phyloP scores from a whole-genome alignment of 2,113 vertebrate species.

The Rhizomys pruinosus region DNA sequence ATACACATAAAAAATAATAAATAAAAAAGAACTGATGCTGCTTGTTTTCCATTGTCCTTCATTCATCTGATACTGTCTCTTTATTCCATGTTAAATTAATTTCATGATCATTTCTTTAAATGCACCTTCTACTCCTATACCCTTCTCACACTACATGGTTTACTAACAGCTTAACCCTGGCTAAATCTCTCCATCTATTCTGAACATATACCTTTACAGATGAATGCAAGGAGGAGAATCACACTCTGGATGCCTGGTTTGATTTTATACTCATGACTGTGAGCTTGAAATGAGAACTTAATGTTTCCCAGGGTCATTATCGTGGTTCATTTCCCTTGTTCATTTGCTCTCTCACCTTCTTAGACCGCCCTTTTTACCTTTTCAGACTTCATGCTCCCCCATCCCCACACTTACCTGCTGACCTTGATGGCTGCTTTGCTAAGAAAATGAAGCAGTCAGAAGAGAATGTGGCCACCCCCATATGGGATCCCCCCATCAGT shows the following conservation, averaged over 20 bases:
- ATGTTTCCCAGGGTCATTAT: background rate
- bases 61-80: background rate
- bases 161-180: background rate
- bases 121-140: background rate
- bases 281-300: constrained; percentile 28
- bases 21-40: background rate
- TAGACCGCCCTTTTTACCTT: background rate
- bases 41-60: background rate
- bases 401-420: background rate
- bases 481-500: fast-evolving
- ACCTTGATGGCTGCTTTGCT: constrained; percentile 6
- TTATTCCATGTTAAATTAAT: background rate
- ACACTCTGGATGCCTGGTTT: constrained; percentile 22
- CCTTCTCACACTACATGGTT: background rate
- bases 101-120: background rate
- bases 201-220: background rate
- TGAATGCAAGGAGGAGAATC: constrained; percentile 16
- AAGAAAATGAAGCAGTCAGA: background rate
- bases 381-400: background rate
- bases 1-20: too few relatives aligned
- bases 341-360: background rate
- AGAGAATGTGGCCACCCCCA: background rate
- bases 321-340: background rate
- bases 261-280: background rate
- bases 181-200: background rate